Percentiles rank a stretch among this genome's conserved stretches.
Evolutionary conservation across 2,888 invertebrate species (phyloP).

Genomic region (Caenorhabditis afra): DNA sequence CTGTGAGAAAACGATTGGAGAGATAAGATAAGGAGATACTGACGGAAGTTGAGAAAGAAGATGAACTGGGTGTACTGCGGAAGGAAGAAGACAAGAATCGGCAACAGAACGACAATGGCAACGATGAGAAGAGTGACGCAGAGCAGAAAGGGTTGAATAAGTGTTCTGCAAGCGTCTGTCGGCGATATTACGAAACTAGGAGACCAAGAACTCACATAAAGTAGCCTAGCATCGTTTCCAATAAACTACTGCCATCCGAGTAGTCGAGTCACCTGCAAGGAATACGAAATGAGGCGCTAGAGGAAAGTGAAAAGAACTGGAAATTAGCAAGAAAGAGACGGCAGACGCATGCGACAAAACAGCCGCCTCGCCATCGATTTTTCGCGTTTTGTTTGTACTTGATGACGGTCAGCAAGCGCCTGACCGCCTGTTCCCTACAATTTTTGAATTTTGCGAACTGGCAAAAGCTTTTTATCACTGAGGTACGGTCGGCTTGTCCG

Average conservation of each 20-base stretch:
- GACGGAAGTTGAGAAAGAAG: slow-evolving; percentile 78
- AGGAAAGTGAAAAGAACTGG: slow-evolving; percentile 43
- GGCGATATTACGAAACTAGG: not conserved
- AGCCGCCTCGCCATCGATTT: slow-evolving; percentile 16
- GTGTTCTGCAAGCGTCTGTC: slow-evolving; percentile 31
- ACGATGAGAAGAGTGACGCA: slow-evolving; percentile 50
- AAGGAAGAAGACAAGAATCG: slow-evolving; percentile 70
- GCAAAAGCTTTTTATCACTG: slow-evolving; percentile 10
- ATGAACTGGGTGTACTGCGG: slow-evolving; percentile 75
- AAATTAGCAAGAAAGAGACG: slow-evolving; percentile 24
- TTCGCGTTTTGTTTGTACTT: slow-evolving; percentile 45
- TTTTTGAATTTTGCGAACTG: not conserved
- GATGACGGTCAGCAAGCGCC: slow-evolving; percentile 41
- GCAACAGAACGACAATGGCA: slow-evolving; percentile 64
- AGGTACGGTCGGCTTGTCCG: slow-evolving; percentile 37
- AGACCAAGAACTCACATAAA: slow-evolving; percentile 28
- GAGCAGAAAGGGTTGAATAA: slow-evolving; percentile 46
- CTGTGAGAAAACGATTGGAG: slow-evolving; percentile 56
- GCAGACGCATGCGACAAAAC: slow-evolving; percentile 9
- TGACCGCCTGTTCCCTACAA: slow-evolving; percentile 25
- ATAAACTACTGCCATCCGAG: slow-evolving; percentile 42
- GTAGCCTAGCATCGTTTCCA: slow-evolving; percentile 53
- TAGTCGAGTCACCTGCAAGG: slow-evolving; percentile 50
- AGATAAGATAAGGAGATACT: slow-evolving; percentile 54
- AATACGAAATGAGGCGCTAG: slow-evolving; percentile 16